Conservation (phyloP, 1,140 invertebrate genomes). For the Drosophila truncata region DNA sequence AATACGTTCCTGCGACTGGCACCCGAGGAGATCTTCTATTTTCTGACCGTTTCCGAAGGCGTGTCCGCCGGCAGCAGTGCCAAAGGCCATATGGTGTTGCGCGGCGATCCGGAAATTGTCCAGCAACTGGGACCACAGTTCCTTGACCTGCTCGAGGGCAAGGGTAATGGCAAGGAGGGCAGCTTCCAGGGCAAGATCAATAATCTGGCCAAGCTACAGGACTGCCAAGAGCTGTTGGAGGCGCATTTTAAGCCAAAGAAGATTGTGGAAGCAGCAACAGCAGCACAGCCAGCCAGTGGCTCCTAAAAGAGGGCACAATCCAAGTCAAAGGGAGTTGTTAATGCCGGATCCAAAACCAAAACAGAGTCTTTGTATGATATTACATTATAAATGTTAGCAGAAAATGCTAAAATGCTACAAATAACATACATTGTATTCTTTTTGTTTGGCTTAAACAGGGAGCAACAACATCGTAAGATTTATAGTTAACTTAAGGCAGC, state of each 20-base stretch:
- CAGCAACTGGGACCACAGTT: slow-evolving; percentile 86
- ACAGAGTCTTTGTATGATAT: slow-evolving; percentile 18
- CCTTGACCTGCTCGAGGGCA: slow-evolving; percentile 87
- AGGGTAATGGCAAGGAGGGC: slow-evolving; percentile 88
- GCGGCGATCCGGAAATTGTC: slow-evolving; percentile 86
- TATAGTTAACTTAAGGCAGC: slow-evolving; percentile 57
- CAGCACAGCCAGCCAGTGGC: slow-evolving; percentile 24
- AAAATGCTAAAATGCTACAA: slow-evolving; percentile 20
- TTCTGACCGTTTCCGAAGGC: slow-evolving; percentile 90
- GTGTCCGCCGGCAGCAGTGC: slow-evolving; percentile 82
- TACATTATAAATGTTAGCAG: slow-evolving; percentile 5
- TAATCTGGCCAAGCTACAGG: slow-evolving; percentile 85
- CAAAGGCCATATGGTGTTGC: slow-evolving; percentile 88
- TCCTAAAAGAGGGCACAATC: slow-evolving; percentile 5
- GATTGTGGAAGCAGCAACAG: slow-evolving; percentile 3
- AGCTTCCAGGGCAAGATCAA: slow-evolving; percentile 88
- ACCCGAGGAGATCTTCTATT: slow-evolving; percentile 87
- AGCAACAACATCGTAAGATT: slow-evolving; percentile 85
- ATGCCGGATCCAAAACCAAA: slow-evolving; percentile 1
- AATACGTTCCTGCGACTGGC: slow-evolving; percentile 88
- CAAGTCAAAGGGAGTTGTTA: background rate
- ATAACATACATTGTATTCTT: slow-evolving; percentile 46
- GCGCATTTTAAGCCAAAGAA: slow-evolving; percentile 84
- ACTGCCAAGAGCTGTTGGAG: slow-evolving; percentile 85
- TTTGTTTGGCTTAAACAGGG: slow-evolving; percentile 24